Conservation (phyloP, 2,888 invertebrate genomes). For the Troglohyphantes excavatus region DNA sequence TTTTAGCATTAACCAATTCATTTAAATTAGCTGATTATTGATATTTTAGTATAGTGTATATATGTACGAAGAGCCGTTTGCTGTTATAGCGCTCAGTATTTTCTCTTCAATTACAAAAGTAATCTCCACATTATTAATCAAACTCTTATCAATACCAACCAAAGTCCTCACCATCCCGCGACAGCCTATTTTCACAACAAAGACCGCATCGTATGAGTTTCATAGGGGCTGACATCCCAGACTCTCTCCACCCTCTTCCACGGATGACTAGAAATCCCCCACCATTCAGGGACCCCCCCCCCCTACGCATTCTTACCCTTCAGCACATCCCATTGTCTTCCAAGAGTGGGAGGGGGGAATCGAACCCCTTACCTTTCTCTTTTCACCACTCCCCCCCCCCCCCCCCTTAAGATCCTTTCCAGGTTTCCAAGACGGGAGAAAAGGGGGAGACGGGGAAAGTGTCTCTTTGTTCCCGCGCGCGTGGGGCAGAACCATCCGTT, state of each 20-base stretch:
- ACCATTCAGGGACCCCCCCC: too few species aligned
- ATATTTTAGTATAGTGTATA: too few species aligned
- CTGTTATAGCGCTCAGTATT: too few species aligned
- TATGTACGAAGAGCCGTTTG: too few species aligned
- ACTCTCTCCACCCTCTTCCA: too few species aligned
- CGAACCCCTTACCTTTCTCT: conserved; percentile 1
- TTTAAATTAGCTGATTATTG: too few species aligned
- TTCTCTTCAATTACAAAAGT: too few species aligned
- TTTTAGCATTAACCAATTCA: too few species aligned
- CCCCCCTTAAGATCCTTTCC: not conserved
- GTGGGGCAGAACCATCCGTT: conserved; percentile 6
- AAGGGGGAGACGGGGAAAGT: conserved; percentile 47
- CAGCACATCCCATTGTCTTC: conserved; percentile 29
- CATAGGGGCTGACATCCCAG: not conserved
- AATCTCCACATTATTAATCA: too few species aligned
- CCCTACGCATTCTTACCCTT: not conserved
- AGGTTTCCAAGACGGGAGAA: conserved; percentile 24
- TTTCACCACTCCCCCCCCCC: not conserved
- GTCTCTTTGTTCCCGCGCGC: conserved; percentile 41
- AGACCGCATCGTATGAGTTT: not conserved
- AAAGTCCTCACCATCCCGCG: too few species aligned
- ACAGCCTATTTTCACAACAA: not conserved
- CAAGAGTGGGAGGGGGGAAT: not conserved
- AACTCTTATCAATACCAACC: too few species aligned
- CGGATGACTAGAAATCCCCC: conserved; percentile 1